Evolutionary conservation across 2,888 invertebrate genomes (phyloP).

Genomic region (Tinea pellionella): DNA sequence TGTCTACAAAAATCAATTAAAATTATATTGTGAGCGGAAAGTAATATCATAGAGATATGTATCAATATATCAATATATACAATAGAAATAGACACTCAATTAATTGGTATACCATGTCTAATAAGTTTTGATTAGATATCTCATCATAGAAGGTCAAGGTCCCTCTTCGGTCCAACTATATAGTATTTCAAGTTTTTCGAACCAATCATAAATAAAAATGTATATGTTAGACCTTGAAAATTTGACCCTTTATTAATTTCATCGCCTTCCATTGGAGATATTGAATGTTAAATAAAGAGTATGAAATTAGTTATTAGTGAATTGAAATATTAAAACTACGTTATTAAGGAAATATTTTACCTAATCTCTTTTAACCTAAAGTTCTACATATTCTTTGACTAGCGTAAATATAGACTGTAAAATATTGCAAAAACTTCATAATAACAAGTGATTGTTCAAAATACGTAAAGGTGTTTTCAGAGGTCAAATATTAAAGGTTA

Average conservation of each 20-base stretch:
- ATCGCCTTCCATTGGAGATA: too few species aligned
- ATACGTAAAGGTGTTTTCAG: too few species aligned
- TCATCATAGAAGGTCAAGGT: not conserved
- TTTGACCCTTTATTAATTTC: not conserved
- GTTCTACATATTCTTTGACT: too few species aligned
- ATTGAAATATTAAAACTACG: too few species aligned
- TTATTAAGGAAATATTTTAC: too few species aligned
- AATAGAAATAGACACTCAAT: not conserved
- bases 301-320: too few species aligned
- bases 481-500: slow-evolving; percentile 37
- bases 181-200: slow-evolving; percentile 8
- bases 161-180: not conserved
- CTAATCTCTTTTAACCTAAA: too few species aligned
- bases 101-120: not conserved
- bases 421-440: too few species aligned
- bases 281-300: too few species aligned
- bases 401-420: too few species aligned
- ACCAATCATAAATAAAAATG: slow-evolving; percentile 1
- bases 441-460: too few species aligned
- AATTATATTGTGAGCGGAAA: not conserved
- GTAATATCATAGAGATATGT: not conserved
- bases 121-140: not conserved
- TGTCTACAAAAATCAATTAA: not conserved
- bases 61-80: not conserved
- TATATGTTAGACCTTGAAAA: not conserved